These are phyloP conservation scores for Connochaetes taurinus DNA, from an alignment of 2,113 vertebrate genomes.

Conservation along the genomic window DNA sequence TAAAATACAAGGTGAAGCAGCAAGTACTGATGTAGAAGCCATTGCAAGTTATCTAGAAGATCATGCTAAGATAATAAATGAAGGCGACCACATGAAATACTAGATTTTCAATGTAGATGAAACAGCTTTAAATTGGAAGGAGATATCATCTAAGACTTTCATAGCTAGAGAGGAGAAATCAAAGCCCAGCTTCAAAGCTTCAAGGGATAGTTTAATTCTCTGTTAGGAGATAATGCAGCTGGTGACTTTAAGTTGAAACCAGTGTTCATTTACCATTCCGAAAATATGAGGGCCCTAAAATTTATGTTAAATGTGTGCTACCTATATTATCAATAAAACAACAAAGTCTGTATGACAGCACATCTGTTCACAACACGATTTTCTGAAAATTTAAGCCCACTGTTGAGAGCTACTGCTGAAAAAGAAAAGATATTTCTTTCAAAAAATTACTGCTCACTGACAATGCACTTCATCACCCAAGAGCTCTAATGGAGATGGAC, in stretches of 20 bases:
- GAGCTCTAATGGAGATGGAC: background rate
- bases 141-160: background rate
- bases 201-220: background rate
- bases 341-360: background rate
- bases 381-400: background rate
- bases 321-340: background rate
- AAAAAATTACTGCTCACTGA: background rate
- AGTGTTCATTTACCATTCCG: background rate
- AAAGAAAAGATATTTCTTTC: background rate
- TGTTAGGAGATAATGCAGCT: background rate
- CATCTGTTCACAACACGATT: background rate
- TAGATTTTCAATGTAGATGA: background rate
- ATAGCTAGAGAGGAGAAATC: background rate
- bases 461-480: background rate
- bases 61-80: background rate
- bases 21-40: background rate
- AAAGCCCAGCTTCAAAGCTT: background rate
- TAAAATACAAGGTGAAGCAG: background rate
- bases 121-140: background rate
- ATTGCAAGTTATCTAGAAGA: background rate
- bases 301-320: background rate
- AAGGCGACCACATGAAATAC: background rate
- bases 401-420: background rate
- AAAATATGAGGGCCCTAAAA: background rate
- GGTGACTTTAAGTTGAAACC: background rate